Evolutionary conservation across 2,797 vertebrate species (phyloP).

Genomic region (Babyrousa celebensis): DNA sequence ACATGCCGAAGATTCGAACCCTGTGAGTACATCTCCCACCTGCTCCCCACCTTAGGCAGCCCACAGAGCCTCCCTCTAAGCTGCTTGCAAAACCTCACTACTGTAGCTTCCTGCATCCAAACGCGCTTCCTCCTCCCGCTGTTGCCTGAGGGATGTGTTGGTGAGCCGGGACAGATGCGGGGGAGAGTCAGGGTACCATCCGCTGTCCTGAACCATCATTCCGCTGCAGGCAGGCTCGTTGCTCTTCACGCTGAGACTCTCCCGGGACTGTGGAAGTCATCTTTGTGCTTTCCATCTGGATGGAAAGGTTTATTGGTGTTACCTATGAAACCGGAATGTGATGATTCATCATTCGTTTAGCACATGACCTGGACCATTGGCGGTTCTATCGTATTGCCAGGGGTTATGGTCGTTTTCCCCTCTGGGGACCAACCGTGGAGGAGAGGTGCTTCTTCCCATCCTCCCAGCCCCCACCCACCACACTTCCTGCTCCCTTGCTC

Average conservation of each 20-base stretch:
- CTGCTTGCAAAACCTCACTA: background rate
- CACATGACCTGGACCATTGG: accelerated
- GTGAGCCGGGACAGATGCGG: accelerated
- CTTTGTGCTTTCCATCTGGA: background rate
- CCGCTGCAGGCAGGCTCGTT: too few relatives aligned
- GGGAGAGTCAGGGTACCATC: background rate
- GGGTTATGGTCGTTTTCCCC: background rate
- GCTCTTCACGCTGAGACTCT: background rate
- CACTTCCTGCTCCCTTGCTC: background rate
- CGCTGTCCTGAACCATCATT: background rate
- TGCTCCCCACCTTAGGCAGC: accelerated
- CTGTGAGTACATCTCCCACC: conserved; percentile 94
- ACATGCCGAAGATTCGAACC: conserved; percentile 99
- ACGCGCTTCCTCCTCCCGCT: background rate
- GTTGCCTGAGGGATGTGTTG: background rate
- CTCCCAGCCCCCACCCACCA: background rate
- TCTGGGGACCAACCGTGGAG: accelerated
- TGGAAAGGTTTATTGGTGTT: background rate
- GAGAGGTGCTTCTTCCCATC: background rate
- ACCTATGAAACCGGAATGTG: background rate
- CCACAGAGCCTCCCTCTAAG: accelerated
- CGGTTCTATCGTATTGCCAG: background rate
- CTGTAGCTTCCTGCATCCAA: accelerated
- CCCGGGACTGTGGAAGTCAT: background rate
- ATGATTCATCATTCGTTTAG: background rate